These are phyloP conservation scores for Melieria crassipennis DNA, from an alignment of 2,888 invertebrate genomes.

Conservation along the genomic window DNA sequence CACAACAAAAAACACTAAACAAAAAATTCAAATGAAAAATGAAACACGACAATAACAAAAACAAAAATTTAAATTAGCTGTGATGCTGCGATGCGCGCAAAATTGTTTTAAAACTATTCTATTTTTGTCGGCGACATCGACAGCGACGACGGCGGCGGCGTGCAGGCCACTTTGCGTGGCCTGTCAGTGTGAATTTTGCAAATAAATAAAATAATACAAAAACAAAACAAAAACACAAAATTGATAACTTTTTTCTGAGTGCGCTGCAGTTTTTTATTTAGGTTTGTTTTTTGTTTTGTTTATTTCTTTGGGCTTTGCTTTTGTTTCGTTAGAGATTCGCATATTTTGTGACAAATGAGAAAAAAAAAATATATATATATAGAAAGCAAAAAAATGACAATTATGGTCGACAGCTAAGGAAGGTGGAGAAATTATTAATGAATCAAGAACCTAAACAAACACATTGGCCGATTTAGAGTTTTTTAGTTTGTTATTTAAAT, in stretches of 20 bases:
- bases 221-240: constrained; percentile 2
- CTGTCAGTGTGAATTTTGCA: constrained; percentile 23
- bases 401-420: too few relatives aligned
- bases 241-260: not conserved
- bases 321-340: not conserved
- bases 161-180: not conserved
- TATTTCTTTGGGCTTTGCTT: too few relatives aligned
- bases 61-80: too few relatives aligned
- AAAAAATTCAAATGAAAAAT: not conserved
- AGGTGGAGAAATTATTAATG: too few relatives aligned
- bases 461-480: too few relatives aligned
- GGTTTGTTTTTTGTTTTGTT: too few relatives aligned
- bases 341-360: not conserved
- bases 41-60: too few relatives aligned
- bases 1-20: not conserved
- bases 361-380: too few relatives aligned
- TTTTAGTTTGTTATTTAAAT: not conserved
- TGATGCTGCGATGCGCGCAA: too few relatives aligned
- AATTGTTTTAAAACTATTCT: constrained; percentile 1
- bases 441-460: too few relatives aligned
- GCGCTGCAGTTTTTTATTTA: not conserved
- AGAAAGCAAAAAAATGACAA: not conserved
- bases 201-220: constrained; percentile 18
- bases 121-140: not conserved
- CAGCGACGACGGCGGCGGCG: not conserved